Evolutionary conservation across 2,797 vertebrate species (phyloP).

Genomic region (Eremophila alpestris): DNA sequence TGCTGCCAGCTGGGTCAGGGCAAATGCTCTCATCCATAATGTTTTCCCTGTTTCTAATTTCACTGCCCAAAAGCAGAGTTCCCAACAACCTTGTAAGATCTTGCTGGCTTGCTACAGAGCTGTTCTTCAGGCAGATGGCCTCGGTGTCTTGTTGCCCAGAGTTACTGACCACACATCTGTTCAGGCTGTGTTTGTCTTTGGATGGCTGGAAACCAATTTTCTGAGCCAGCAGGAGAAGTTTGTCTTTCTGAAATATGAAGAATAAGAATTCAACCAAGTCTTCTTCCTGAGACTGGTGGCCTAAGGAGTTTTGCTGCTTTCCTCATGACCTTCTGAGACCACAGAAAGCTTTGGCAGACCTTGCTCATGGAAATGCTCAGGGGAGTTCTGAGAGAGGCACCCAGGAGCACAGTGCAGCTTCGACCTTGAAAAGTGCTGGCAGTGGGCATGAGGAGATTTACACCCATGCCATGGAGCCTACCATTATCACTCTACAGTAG

Average conservation of each 20-base stretch:
- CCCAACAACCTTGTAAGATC: neutral
- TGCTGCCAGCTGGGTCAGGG: neutral
- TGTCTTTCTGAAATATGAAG: neutral
- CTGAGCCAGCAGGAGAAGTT: neutral
- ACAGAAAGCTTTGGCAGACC: neutral
- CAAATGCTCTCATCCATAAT: fast-evolving
- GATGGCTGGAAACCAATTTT: neutral
- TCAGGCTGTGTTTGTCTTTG: neutral
- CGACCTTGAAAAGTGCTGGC: neutral
- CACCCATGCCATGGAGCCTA: neutral
- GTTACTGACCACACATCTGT: neutral
- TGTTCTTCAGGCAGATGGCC: neutral
- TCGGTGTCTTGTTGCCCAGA: neutral
- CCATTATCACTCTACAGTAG: neutral
- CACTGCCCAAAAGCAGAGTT: neutral
- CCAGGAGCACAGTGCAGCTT: neutral
- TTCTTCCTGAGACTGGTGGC: neutral
- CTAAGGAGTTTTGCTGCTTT: neutral
- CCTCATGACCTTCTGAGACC: neutral
- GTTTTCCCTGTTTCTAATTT: neutral
- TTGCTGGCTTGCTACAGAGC: fast-evolving
- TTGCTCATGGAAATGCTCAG: neutral
- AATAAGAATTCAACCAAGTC: neutral
- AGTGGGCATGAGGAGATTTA: neutral
- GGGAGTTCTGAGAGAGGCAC: neutral